Conservation (phyloP, 30 jellyfish, hydroid and myxozoan species). For the Aurelia coerulea region DNA sequence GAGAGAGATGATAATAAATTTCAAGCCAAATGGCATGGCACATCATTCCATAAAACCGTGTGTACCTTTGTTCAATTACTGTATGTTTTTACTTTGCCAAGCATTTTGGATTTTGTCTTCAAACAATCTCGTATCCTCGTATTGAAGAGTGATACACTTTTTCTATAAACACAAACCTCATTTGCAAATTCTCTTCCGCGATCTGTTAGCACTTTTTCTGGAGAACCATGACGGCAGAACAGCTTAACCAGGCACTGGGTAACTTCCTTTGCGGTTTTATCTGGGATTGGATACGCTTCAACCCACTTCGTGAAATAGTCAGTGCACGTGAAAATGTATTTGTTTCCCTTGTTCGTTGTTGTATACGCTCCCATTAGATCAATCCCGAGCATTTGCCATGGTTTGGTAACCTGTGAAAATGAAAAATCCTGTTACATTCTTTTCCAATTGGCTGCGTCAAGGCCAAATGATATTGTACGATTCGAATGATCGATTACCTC, state of each 20-base stretch:
- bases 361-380: not conserved
- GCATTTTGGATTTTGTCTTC: no score
- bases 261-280: not conserved
- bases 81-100: no score
- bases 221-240: conserved; percentile 41
- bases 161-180: conserved; percentile 13
- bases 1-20: no score
- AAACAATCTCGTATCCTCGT: no score
- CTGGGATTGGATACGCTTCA: conserved; percentile 33
- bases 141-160: no score
- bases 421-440: no score
- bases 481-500: no score
- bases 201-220: conserved; percentile 22
- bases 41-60: no score
- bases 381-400: conserved; percentile 25
- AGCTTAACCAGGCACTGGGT: conserved; percentile 34
- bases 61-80: no score
- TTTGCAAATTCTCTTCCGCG: conserved; percentile 41
- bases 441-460: no score
- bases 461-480: no score
- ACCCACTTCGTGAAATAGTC: conserved; percentile 47
- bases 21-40: no score
- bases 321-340: conserved; percentile 22
- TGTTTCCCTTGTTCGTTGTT: conserved; percentile 12
- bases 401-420: conserved; percentile 13